phyloP scores from a whole-genome alignment of 2,797 vertebrate species.

The Euthynnus affinis region DNA sequence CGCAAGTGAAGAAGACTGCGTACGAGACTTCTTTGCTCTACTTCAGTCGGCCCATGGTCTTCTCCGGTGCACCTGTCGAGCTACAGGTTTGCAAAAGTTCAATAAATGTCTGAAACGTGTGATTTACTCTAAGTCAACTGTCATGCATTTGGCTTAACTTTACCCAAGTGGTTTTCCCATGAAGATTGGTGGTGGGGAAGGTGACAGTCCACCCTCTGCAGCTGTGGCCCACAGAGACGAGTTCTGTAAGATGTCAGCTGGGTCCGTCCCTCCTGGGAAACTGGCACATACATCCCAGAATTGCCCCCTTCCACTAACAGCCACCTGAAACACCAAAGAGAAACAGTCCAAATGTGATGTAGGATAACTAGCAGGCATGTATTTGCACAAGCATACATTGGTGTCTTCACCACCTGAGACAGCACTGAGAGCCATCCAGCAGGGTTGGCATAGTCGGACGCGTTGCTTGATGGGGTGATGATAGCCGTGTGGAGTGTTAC shows the following conservation, averaged over 20 bases:
- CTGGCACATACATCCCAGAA: constrained; percentile 90
- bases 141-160: background rate
- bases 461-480: constrained; percentile 77
- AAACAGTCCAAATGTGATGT: background rate
- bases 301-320: constrained; percentile 81
- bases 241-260: constrained; percentile 81
- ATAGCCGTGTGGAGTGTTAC: constrained; percentile 86
- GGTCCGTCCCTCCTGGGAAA: constrained; percentile 85
- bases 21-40: too few species aligned
- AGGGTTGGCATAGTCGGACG: constrained; percentile 80
- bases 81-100: too few species aligned
- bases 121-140: background rate
- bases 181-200: constrained; percentile 63
- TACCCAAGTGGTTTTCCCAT: constrained; percentile 82
- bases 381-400: background rate
- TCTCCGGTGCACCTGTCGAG: too few species aligned
- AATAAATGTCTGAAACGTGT: background rate
- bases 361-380: background rate
- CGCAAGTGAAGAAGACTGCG: too few species aligned
- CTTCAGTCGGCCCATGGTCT: too few species aligned
- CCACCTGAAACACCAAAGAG: constrained; percentile 74
- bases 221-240: constrained; percentile 82
- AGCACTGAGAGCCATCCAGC: constrained; percentile 85
- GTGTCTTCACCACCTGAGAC: constrained; percentile 75
- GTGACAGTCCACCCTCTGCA: constrained; percentile 78